Evolutionary conservation across 2,888 invertebrate species (phyloP).

Genomic region (Perdita meconis): DNA sequence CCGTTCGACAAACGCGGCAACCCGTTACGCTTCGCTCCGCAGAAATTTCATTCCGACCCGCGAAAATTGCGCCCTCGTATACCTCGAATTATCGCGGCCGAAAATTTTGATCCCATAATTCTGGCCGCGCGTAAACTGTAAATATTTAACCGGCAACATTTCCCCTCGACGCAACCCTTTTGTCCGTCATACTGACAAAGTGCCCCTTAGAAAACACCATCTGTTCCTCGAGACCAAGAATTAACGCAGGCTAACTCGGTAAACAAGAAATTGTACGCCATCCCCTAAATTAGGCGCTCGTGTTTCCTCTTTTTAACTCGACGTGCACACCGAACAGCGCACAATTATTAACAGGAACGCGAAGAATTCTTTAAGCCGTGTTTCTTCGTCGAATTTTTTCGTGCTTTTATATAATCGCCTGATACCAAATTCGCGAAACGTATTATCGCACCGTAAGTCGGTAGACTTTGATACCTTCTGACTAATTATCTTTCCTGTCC

Average conservation of each 20-base stretch:
- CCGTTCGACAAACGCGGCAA: slow-evolving; percentile 11
- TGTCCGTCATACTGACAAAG: slow-evolving; percentile 40
- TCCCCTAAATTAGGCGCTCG: slow-evolving; percentile 29
- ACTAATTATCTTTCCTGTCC: background rate
- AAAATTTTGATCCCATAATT: slow-evolving; percentile 25
- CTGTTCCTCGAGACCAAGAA: slow-evolving; percentile 39
- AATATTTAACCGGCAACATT: slow-evolving; percentile 47
- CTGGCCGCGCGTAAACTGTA: slow-evolving; percentile 29
- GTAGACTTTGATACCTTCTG: background rate
- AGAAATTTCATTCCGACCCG: slow-evolving; percentile 14
- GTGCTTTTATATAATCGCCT: background rate
- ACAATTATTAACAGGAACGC: too few species aligned
- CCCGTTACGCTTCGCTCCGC: background rate
- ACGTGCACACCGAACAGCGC: background rate
- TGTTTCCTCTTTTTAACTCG: slow-evolving; percentile 7
- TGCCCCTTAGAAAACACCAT: slow-evolving; percentile 45
- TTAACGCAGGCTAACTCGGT: slow-evolving; percentile 28
- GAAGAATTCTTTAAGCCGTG: too few species aligned
- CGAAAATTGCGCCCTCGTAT: background rate
- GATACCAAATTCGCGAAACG: too few species aligned
- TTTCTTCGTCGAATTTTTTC: background rate
- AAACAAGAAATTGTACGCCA: slow-evolving; percentile 48
- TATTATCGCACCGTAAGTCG: background rate
- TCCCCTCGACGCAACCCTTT: slow-evolving; percentile 28
- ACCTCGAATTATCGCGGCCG: background rate